Conservation (phyloP, 2,888 invertebrate genomes). For the Cerceris rybyensis region DNA sequence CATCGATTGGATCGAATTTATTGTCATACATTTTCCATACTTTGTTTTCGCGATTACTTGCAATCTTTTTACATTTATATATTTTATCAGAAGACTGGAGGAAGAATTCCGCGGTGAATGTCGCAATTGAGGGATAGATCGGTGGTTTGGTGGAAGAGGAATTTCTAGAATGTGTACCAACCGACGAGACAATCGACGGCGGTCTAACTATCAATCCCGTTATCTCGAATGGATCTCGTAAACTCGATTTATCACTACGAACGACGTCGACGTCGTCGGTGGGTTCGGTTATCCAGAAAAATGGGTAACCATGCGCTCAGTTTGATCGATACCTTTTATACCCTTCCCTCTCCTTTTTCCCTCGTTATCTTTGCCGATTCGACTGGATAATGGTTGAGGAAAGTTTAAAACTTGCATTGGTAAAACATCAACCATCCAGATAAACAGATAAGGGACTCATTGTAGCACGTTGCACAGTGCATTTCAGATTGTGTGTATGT, state of each 20-base stretch:
- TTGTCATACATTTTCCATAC: too few species aligned
- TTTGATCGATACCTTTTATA: constrained; percentile 60
- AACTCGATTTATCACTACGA: constrained; percentile 30
- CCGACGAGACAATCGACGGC: constrained; percentile 12
- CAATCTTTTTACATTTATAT: too few species aligned
- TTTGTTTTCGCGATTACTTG: too few species aligned
- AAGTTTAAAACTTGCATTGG: constrained; percentile 67
- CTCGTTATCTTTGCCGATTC: constrained; percentile 57
- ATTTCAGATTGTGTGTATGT: constrained; percentile 14
- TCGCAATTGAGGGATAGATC: too few species aligned
- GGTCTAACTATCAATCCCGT: constrained; percentile 29
- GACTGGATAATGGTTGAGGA: constrained; percentile 61
- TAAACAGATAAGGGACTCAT: constrained; percentile 60
- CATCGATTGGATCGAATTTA: too few species aligned
- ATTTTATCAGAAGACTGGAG: too few species aligned
- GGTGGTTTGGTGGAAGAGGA: constrained; percentile 2
- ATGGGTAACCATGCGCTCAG: constrained; percentile 41
- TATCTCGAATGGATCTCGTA: constrained; percentile 42
- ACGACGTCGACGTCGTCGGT: background rate
- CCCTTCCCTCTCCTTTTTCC: constrained; percentile 1
- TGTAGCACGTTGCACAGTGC: background rate
- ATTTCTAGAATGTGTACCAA: constrained; percentile 8
- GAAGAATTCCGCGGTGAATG: too few species aligned
- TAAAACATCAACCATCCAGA: constrained; percentile 65
- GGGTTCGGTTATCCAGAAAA: constrained; percentile 15